Evolutionary conservation across 2,797 vertebrate genomes (phyloP).

Genomic region (Mus caroli): DNA sequence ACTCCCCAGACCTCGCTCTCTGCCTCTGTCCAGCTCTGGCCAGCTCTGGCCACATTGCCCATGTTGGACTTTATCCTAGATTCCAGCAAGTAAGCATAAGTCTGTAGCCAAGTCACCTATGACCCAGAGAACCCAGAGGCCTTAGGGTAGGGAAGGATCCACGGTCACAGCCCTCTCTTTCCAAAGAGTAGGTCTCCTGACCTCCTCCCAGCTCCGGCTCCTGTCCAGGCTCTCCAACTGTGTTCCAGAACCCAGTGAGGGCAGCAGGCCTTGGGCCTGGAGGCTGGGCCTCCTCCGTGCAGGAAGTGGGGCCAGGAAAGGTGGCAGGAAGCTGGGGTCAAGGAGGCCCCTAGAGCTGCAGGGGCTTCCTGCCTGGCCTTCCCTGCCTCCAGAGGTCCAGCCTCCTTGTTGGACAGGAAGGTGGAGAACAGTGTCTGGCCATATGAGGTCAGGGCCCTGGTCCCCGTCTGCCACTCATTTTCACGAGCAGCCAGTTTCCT

Average conservation of each 20-base stretch:
- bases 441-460: not conserved
- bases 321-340: constrained; percentile 8
- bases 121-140: not conserved
- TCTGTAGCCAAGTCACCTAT: not conserved
- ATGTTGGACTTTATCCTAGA: rapidly evolving
- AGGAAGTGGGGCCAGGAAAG: constrained; percentile 34
- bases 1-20: too few species aligned
- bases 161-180: not conserved
- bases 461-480: not conserved
- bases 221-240: not conserved
- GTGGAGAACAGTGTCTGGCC: constrained; percentile 1
- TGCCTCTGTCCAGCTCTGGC: not conserved
- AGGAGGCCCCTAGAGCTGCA: not conserved
- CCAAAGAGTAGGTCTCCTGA: not conserved
- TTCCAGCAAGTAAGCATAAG: not conserved
- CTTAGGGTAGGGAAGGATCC: not conserved
- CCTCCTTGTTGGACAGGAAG: not conserved
- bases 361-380: constrained; percentile 47
- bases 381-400: not conserved
- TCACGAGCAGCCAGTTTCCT: not conserved
- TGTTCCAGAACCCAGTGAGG: rapidly evolving
- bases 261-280: not conserved
- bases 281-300: not conserved
- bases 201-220: too few species aligned
- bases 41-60: rapidly evolving